A percentile compares a stretch with the other conserved stretches of the same genome.
These are phyloP conservation scores for Scophthalmus maximus DNA, from an alignment of 2,113 vertebrate species.

Conservation along the genomic window DNA sequence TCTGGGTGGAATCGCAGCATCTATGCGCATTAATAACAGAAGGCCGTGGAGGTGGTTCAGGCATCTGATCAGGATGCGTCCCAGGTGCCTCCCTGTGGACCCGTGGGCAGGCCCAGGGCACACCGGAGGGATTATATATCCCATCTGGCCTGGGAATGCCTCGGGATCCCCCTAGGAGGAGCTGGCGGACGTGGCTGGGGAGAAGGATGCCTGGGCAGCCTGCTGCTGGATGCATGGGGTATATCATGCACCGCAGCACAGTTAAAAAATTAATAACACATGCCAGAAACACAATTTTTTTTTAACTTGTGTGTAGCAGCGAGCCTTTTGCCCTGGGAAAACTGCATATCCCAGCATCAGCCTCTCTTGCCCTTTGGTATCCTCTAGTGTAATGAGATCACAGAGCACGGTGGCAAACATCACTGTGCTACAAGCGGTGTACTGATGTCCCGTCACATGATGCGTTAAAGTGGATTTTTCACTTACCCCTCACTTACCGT, in stretches of 20 bases:
- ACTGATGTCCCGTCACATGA: slow-evolving; percentile 18
- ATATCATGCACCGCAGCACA: not conserved
- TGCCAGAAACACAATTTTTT: not conserved
- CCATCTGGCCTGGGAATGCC: not conserved
- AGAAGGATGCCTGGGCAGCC: not conserved
- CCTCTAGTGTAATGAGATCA: slow-evolving; percentile 56
- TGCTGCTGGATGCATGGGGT: not conserved
- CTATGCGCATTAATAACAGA: not conserved
- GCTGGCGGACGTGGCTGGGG: not conserved
- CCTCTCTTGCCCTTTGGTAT: slow-evolving; percentile 9
- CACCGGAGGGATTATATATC: not conserved
- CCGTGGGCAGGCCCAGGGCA: not conserved
- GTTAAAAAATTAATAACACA: not conserved
- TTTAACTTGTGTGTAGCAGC: not conserved
- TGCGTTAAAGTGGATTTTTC: slow-evolving; percentile 54
- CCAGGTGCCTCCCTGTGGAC: not conserved
- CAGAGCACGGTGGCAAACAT: slow-evolving; percentile 33
- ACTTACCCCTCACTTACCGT: slow-evolving; percentile 23
- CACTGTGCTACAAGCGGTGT: slow-evolving; percentile 1
- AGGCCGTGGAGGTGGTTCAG: not conserved
- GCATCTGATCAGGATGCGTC: not conserved
- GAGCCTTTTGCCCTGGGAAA: not conserved
- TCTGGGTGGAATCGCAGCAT: not conserved
- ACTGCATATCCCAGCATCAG: slow-evolving; percentile 1
- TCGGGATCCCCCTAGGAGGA: not conserved